A percentile compares a stretch with the other conserved stretches of the same genome.
Evolutionary conservation across 2,113 vertebrate genomes (phyloP).

Genomic region (Recurvirostra avosetta): DNA sequence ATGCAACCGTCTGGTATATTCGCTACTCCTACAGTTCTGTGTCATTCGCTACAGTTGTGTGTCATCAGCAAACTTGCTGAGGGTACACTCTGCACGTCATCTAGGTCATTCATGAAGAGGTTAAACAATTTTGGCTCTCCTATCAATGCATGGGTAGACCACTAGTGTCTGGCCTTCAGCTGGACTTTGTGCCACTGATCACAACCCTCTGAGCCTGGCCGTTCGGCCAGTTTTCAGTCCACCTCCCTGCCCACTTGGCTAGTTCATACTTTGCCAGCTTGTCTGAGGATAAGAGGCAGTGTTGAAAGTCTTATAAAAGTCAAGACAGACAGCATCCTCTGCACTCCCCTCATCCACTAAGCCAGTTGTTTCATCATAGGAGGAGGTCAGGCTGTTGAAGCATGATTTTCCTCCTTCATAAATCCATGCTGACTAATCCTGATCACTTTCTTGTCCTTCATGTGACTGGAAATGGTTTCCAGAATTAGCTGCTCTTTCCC

Average conservation of each 20-base stretch:
- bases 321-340: not conserved
- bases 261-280: not conserved
- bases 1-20: accelerated
- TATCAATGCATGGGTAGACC: too few relatives aligned
- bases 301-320: not conserved
- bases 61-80: not conserved
- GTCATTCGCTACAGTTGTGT: not conserved
- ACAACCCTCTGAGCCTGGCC: not conserved
- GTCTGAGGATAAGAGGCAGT: not conserved
- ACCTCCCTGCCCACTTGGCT: not conserved
- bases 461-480: not conserved
- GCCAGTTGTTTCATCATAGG: not conserved
- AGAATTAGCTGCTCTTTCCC: not conserved
- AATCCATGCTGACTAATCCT: not conserved
- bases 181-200: not conserved
- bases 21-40: not conserved
- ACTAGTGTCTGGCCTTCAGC: not conserved
- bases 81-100: not conserved
- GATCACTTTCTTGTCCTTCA: not conserved
- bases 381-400: not conserved
- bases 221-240: not conserved
- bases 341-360: not conserved
- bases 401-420: not conserved
- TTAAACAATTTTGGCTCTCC: accelerated
- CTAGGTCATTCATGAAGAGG: not conserved